phyloP scores from a whole-genome alignment of 2,113 vertebrate genomes.

The Sitta europaea region DNA sequence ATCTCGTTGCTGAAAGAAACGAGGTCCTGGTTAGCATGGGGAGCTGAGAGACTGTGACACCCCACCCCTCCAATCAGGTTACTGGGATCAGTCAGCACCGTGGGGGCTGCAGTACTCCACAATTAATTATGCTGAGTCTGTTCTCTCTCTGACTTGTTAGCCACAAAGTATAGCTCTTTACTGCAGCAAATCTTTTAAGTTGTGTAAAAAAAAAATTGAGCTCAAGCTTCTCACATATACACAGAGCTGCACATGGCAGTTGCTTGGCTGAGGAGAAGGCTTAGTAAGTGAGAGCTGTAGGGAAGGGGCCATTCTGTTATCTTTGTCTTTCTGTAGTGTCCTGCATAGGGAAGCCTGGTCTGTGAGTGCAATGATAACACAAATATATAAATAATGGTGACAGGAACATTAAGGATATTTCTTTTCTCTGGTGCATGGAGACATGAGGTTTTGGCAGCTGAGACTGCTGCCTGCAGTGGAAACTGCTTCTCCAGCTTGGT shows the following conservation, averaged over 20 bases:
- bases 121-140: not conserved
- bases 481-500: not conserved
- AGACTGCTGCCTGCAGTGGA: not conserved
- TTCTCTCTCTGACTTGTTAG: not conserved
- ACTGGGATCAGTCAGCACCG: not conserved
- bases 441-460: not conserved
- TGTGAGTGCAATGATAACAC: not conserved
- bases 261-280: not conserved
- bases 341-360: not conserved
- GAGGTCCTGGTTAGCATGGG: fast-evolving
- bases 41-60: not conserved
- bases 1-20: not conserved
- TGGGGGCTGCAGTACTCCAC: not conserved
- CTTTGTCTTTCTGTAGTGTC: not conserved
- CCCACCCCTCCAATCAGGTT: not conserved
- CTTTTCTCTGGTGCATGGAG: not conserved
- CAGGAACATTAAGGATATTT: not conserved
- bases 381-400: not conserved
- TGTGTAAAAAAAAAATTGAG: not conserved
- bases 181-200: not conserved
- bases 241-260: not conserved
- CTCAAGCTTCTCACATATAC: not conserved
- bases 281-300: not conserved
- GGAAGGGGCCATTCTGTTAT: not conserved
- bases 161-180: not conserved